Evolutionary conservation across 2,888 invertebrate genomes (phyloP).

Genomic region (Platynereis dumerilii): DNA sequence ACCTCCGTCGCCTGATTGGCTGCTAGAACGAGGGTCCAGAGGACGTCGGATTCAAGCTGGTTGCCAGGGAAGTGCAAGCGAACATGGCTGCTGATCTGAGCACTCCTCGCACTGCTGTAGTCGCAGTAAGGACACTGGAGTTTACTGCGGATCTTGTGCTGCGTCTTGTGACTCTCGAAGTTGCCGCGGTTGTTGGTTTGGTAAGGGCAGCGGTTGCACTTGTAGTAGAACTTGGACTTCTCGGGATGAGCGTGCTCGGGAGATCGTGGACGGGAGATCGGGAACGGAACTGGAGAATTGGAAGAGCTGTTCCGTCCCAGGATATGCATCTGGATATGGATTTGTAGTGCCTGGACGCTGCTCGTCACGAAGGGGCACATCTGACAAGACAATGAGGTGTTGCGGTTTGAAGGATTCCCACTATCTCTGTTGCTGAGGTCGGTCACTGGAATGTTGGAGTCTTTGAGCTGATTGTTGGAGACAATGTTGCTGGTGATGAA

Average conservation of each 20-base stretch:
- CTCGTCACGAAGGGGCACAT: constrained; percentile 47
- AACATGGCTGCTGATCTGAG: constrained; percentile 44
- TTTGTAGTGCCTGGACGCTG: constrained; percentile 41
- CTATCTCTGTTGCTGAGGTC: no score
- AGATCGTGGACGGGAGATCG: constrained; percentile 23
- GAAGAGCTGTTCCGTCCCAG: constrained; percentile 42
- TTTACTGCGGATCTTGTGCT: constrained; percentile 42
- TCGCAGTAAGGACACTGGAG: constrained; percentile 51
- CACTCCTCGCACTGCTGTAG: constrained; percentile 43
- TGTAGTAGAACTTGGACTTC: constrained; percentile 36
- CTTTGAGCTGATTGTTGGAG: background rate
- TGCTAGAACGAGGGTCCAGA: background rate
- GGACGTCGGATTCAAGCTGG: background rate
- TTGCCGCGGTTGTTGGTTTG: constrained; percentile 44
- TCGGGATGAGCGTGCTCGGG: background rate
- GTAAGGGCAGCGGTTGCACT: constrained; percentile 54
- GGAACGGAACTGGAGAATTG: constrained; percentile 13
- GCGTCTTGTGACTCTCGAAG: constrained; percentile 44
- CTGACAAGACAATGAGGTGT: constrained; percentile 38
- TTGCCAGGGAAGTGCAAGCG: constrained; percentile 49
- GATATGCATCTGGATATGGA: constrained; percentile 48
- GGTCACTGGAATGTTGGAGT: constrained; percentile 31
- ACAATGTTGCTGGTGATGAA: no score
- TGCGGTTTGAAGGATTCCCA: constrained; percentile 25
- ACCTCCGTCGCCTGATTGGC: constrained; percentile 6